phyloP scores from a whole-genome alignment of 2,888 invertebrate genomes.

The Carpatolechia fugitivella region DNA sequence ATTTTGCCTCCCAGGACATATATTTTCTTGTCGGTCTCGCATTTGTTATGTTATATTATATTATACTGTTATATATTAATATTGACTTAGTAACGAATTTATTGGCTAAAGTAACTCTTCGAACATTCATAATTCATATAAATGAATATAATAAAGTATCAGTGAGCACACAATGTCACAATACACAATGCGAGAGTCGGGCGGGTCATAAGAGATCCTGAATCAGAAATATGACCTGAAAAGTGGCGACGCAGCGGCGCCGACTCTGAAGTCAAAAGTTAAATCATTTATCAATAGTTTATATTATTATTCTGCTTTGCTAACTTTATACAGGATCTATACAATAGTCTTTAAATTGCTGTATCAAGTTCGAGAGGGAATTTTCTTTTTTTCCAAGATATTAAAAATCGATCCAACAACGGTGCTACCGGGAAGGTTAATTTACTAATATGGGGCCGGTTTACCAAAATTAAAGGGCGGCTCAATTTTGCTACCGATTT shows the following conservation, averaged over 20 bases:
- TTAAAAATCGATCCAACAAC: background rate
- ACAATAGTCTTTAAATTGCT: conserved; percentile 1
- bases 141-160: conserved; percentile 20
- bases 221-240: conserved; percentile 62
- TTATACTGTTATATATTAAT: conserved; percentile 22
- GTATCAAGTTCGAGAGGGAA: background rate
- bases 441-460: conserved; percentile 9
- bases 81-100: conserved; percentile 29
- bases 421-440: background rate
- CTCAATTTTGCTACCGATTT: conserved; percentile 65
- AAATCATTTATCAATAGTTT: conserved; percentile 12
- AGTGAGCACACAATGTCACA: conserved; percentile 20
- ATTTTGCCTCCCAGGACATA: too few species aligned
- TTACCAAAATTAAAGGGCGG: conserved; percentile 44
- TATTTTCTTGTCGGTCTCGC: too few species aligned
- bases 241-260: conserved; percentile 58
- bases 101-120: conserved; percentile 2
- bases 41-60: too few species aligned
- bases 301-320: background rate
- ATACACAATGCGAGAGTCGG: conserved; percentile 31
- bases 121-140: conserved; percentile 15
- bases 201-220: conserved; percentile 53
- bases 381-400: background rate
- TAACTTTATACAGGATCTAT: background rate
- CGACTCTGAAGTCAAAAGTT: conserved; percentile 25